A percentile compares a stretch with the other conserved stretches of the same genome.
Conservation (phyloP, 2,113 vertebrate genomes). For the Charadrius vociferus region DNA sequence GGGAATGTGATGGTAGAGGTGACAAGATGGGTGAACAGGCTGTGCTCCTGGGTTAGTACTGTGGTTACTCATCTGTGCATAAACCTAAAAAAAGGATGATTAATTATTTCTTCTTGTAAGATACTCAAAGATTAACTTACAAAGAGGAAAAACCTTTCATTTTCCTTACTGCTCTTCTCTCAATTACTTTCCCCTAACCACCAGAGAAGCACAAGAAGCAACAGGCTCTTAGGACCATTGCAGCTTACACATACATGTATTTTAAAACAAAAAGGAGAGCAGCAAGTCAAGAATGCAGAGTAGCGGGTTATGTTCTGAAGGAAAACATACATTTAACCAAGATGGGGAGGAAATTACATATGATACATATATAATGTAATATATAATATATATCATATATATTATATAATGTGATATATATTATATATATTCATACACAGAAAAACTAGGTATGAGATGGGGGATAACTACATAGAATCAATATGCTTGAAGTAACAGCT, state of each 20-base stretch:
- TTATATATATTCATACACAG: not conserved
- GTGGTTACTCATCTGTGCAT: constrained; percentile 2
- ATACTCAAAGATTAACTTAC: not conserved
- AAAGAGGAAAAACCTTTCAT: not conserved
- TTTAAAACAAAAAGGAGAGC: not conserved
- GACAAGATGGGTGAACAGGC: constrained; percentile 45
- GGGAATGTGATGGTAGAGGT: constrained; percentile 12
- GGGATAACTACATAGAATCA: not conserved
- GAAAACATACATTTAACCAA: not conserved
- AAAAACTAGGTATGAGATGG: not conserved
- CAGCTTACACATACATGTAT: not conserved
- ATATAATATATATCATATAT: not conserved
- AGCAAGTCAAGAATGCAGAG: not conserved
- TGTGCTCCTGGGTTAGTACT: constrained; percentile 27
- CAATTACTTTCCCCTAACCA: not conserved
- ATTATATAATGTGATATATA: too few relatives aligned
- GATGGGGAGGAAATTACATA: not conserved
- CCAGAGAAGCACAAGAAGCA: not conserved
- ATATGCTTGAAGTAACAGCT: not conserved
- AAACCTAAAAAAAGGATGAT: not conserved
- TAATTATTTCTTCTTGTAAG: constrained; percentile 17
- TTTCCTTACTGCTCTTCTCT: not conserved
- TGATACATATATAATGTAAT: not conserved
- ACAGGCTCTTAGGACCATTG: not conserved
- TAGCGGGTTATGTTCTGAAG: not conserved